Base-by-base conservation (phyloP, 2,888 invertebrate species). In the Metalampra italica region DNA sequence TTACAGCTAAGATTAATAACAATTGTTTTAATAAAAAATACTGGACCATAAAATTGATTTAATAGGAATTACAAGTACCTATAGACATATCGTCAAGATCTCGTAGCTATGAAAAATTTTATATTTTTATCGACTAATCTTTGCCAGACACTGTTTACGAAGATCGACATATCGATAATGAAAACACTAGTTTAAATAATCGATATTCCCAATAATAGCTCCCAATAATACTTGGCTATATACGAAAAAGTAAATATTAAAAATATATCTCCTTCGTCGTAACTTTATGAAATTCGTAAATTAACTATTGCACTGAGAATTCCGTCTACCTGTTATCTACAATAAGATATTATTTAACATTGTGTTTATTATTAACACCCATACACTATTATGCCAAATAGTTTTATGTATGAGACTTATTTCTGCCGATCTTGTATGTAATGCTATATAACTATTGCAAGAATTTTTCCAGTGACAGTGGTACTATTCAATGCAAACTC, bases 21-120 rank as follows among this genome's bases (percentile, higher is more conserved):
- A 60, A 57, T 51, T 49, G 59, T 68, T 71, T 74, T 64, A 75
- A 81, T 81, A 82, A 82, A 69, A 80, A 85, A 85, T 85, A 87
- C 84, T 86, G 86, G 86, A 87, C 85, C 84, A 80, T 83, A 81
- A 77, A 46, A 79, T 78, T 82, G 74, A 75, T 81, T 82, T 81
- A 77, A 78, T 86, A 85, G 83, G 83, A 85, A 85, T 80, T 78
- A 81, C 71, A 66, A 58, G 58, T 56, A 56, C 49, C 51, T 47
- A 57, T 51, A 59, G 52, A 57, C 52, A 47, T 50, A 43, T 49
- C 45, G n/a, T n/a, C 49, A 46, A 52, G 34, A 36, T 47, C 32
- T 50, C 54, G 56, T 56, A 56, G 56, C 53, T 52, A 52, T 43
- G 52, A 57, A 47, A 46, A 51, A 22, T 22, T 22, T 22, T 22